Evolutionary conservation across 2,797 vertebrate genomes (phyloP), one percentile per base, ranked within the genome.

Genomic region (Brachyrhaphis roseni): DNA sequence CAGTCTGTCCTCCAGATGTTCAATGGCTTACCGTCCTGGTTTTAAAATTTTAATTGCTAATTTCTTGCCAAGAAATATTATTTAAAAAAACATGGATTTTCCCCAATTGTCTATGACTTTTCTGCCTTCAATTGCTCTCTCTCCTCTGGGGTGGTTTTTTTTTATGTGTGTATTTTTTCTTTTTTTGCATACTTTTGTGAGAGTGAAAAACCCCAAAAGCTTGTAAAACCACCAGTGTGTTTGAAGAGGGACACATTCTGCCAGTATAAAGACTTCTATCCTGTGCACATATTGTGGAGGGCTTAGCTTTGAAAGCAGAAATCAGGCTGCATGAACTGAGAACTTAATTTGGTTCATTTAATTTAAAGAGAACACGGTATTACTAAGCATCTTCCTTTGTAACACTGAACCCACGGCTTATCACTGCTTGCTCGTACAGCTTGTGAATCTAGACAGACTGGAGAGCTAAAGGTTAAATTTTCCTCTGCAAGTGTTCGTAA

Each of bases 381-480:
- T 43, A 43, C 39, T 43, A 43, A 57, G 5, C n/a, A 47, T 47
- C 11, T 74, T 66, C 2, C 31, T 78, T 20, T 10, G 16, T 43
- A 49, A 55, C n/a, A 18, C 10, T 47, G 34, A 73, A 74, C 43
- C 15, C 55, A 79, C 26, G 49, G n/a, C 12, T 76, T 20, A 70
- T 68, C 5, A 11, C 16, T 43, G 72, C 66, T 75, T 46, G 12
- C 28, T 34, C 71, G 34, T 45, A 28, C 31, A 77, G 57, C 18
- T 72, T 75, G 74, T 39, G 78, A 34, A 84, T 86, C 75, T 72
- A 28, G 13, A 62, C 39, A 76, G 23, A 84, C 6, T 39, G 39
- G 26, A 78, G n/a, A n/a, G 64, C 74, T n/a, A 70, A 75, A 45
- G 73, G 46, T 66, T 79, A 0, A 23, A 75, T 73, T 76, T 72